Evolutionary conservation across 2,888 invertebrate species (phyloP), one percentile per base, ranked within the genome.

Genomic region (Bombyx huttoni): DNA sequence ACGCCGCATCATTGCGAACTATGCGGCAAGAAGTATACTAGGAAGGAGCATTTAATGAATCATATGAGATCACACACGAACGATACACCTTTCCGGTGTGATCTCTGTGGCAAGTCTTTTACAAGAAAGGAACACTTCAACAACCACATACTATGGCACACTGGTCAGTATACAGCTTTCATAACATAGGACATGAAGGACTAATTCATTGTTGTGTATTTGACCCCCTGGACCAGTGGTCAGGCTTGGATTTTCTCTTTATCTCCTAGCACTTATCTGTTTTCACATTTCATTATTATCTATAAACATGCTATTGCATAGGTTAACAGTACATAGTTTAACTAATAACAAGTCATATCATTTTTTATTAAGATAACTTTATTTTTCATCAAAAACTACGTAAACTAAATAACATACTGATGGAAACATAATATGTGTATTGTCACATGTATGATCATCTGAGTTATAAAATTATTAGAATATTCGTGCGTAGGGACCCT

Each of bases 61-160:
- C 96, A 96, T 85, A 94, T 95, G 93, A 91, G 95, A 65, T 94
- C 94, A 57, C 96, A 96, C 79, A 95, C 95, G 60, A 95, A 95
- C 75, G 96, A 96, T 81, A 95, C 95, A 55, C 95, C 96, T 56
- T 94, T 94, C 85, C 91, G 94, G 71, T 96, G 96, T 81, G 94
- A 95, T 78, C 93, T 94, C 73, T 96, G 96, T 85, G 94, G 95
- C 79, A 96, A 96, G 87, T 93, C 94, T 62, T 96, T 96, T 82
- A 95, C 95, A 56, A 91, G 95, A 75, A 96, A 95, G 89, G 96
- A 96, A 88, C 95, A 96, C 85, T 95, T 94, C 89, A 94, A 94
- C 91, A 95, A 95, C 89, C 95, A 95, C 89, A 94, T 95, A 79
- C 90, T 95, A 91, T 95, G 95, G 95, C 95, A 95, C 80, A 94